Evolutionary conservation across 2,888 invertebrate species (phyloP).

Genomic region (Deilephila porcellus): DNA sequence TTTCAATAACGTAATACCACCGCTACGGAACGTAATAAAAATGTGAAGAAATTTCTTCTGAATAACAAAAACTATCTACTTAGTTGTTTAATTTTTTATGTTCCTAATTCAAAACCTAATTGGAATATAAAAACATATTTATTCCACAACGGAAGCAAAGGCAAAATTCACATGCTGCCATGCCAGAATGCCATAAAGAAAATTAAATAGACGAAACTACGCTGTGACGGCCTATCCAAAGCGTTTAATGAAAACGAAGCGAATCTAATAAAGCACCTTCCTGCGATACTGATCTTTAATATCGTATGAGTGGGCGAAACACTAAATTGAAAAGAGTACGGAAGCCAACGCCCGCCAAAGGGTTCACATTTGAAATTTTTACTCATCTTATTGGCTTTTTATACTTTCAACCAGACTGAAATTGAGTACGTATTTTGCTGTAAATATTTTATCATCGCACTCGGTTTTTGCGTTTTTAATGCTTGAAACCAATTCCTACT

Average conservation of each 20-base stretch:
- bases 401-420: background rate
- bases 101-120: too few relatives aligned
- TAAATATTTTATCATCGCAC: background rate
- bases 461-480: background rate
- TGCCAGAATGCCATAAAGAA: conserved; percentile 24
- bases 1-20: too few relatives aligned
- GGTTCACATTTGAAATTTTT: conserved; percentile 45
- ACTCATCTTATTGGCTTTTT: conserved; percentile 16
- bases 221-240: conserved; percentile 55
- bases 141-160: too few relatives aligned
- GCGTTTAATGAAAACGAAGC: conserved; percentile 79
- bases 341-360: conserved; percentile 72
- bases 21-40: too few relatives aligned
- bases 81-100: too few relatives aligned
- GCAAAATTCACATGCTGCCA: background rate
- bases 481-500: background rate
- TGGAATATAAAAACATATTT: too few relatives aligned
- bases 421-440: background rate
- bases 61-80: too few relatives aligned
- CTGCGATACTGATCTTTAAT: conserved; percentile 83
- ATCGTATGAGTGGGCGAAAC: conserved; percentile 78
- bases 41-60: too few relatives aligned
- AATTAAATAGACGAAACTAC: conserved; percentile 37
- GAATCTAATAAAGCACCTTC: conserved; percentile 78
- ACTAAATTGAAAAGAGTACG: conserved; percentile 68